These are phyloP conservation scores for Xanthostigma xanthostigma DNA, from an alignment of 2,888 invertebrate genomes.

Conservation along the genomic window DNA sequence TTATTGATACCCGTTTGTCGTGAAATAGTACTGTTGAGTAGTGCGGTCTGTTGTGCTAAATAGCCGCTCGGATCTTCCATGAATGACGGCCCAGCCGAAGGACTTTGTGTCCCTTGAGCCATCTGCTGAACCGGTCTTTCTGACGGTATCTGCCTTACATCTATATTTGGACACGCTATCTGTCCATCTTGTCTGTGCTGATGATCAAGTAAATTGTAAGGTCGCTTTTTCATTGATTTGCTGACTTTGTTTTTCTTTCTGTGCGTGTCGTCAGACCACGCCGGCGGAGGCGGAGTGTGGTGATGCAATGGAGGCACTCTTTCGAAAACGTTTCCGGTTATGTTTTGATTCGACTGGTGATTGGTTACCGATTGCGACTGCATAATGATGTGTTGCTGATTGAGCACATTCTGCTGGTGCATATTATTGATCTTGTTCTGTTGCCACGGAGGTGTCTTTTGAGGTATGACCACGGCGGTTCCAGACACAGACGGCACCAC, in stretches of 20 bases:
- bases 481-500: constrained; percentile 18
- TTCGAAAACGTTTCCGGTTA: constrained; percentile 41
- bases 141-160: constrained; percentile 36
- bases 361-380: constrained; percentile 9
- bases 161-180: constrained; percentile 41
- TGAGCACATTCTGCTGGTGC: neutral
- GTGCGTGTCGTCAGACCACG: constrained; percentile 39
- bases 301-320: constrained; percentile 60
- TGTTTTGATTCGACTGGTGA: constrained; percentile 4
- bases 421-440: constrained; percentile 25
- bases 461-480: constrained; percentile 30
- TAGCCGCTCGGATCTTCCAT: constrained; percentile 87
- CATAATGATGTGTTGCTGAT: constrained; percentile 11
- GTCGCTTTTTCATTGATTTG: constrained; percentile 38
- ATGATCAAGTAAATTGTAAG: constrained; percentile 27
- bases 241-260: constrained; percentile 39
- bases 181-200: constrained; percentile 15
- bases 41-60: constrained; percentile 76
- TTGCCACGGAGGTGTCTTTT: constrained; percentile 44
- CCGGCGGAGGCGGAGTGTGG: constrained; percentile 41
- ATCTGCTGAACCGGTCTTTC: constrained; percentile 27
- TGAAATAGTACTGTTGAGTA: constrained; percentile 70
- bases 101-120: constrained; percentile 19
- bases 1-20: constrained; percentile 34
- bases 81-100: constrained; percentile 51